phyloP scores from a whole-genome alignment of 1,140 invertebrate genomes.

The Dryas iulia region DNA sequence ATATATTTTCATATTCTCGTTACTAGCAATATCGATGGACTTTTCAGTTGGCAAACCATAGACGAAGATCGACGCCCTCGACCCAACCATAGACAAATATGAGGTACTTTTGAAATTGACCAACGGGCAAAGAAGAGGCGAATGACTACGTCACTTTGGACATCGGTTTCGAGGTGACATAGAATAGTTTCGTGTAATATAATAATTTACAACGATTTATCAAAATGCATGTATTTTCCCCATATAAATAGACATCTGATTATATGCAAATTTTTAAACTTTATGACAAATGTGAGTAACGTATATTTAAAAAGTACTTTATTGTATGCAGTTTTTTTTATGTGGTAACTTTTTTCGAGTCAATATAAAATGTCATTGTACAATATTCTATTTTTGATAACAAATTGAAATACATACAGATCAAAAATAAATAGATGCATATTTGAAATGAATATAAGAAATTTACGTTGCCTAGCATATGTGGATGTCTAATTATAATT shows the following conservation, averaged over 20 bases:
- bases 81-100: slow-evolving; percentile 36
- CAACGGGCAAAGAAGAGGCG: slow-evolving; percentile 44
- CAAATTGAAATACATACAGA: not conserved
- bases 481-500: slow-evolving; percentile 33
- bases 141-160: slow-evolving; percentile 31
- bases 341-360: not conserved
- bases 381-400: not conserved
- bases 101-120: slow-evolving; percentile 76
- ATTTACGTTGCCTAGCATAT: not conserved
- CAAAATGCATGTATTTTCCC: slow-evolving; percentile 58
- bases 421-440: not conserved
- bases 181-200: slow-evolving; percentile 50
- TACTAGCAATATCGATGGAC: slow-evolving; percentile 73
- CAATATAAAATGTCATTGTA: not conserved
- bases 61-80: slow-evolving; percentile 43
- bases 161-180: slow-evolving; percentile 71
- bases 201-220: slow-evolving; percentile 43
- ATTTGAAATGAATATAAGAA: not conserved
- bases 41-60: slow-evolving; percentile 73
- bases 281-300: not conserved
- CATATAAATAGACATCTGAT: slow-evolving; percentile 11
- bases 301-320: not conserved
- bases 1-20: slow-evolving; percentile 37
- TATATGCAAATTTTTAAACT: not conserved
- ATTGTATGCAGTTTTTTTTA: not conserved